Conservation (phyloP, 1,140 invertebrate species). For the Lutraria rhynchaena region DNA sequence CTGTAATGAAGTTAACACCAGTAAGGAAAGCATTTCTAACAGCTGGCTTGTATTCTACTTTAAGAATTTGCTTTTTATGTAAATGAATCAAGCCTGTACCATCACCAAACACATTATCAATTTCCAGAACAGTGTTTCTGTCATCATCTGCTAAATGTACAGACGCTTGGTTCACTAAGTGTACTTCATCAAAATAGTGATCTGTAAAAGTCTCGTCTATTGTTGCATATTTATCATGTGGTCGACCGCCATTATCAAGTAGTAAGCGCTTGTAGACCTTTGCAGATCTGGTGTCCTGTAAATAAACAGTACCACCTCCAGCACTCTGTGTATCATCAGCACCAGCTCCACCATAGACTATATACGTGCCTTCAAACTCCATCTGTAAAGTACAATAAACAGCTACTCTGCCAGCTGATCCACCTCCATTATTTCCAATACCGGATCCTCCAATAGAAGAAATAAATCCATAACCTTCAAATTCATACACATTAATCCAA, state of each 20-base stretch:
- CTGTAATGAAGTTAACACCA: constrained; percentile 71
- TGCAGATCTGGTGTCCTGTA: constrained; percentile 67
- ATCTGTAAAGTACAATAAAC: constrained; percentile 62
- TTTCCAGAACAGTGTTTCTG: constrained; percentile 58
- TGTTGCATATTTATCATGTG: constrained; percentile 68
- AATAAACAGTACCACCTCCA: constrained; percentile 71
- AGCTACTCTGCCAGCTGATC: constrained; percentile 72
- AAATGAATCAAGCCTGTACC: constrained; percentile 69
- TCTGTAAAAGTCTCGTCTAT: constrained; percentile 64
- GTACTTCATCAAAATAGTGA: constrained; percentile 72
- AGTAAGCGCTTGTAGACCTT: constrained; percentile 63
- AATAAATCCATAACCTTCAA: constrained; percentile 72
- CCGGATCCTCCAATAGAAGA: constrained; percentile 66
- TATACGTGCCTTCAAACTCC: constrained; percentile 67
- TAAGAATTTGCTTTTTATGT: constrained; percentile 65
- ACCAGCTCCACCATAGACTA: constrained; percentile 64
- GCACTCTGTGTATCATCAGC: constrained; percentile 55
- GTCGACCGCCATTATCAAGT: constrained; percentile 69
- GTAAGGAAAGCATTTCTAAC: constrained; percentile 67
- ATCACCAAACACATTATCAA: constrained; percentile 66
- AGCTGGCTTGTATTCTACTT: constrained; percentile 65
- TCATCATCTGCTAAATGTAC: constrained; percentile 63
- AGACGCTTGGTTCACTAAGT: constrained; percentile 66
- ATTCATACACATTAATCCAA: constrained; percentile 64
- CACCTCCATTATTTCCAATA: constrained; percentile 63